Percentiles rank a stretch among this genome's conserved stretches.
Evolutionary conservation across 1,140 invertebrate genomes (phyloP).

Genomic region (Pogonomyrmex barbatus): DNA sequence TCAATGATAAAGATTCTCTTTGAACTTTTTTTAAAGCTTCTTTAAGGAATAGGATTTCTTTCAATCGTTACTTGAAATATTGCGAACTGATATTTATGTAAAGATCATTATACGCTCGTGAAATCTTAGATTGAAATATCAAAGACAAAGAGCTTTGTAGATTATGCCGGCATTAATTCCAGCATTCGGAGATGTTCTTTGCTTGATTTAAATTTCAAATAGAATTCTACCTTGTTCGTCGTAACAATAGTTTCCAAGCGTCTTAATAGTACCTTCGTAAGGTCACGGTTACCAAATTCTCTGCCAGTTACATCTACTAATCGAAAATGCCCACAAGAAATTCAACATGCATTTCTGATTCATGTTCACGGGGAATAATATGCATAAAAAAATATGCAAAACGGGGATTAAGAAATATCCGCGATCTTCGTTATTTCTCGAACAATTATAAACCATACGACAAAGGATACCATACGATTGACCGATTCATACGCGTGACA

Average conservation of each 20-base stretch:
- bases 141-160: constrained; percentile 36
- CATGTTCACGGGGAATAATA: neutral
- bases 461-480: constrained; percentile 6
- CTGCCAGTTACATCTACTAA: constrained; percentile 17
- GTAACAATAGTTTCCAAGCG: constrained; percentile 46
- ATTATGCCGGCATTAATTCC: constrained; percentile 37
- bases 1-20: neutral
- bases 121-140: constrained; percentile 41
- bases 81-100: neutral
- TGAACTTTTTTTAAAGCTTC: neutral
- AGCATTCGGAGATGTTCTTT: constrained; percentile 11
- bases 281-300: constrained; percentile 51
- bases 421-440: neutral
- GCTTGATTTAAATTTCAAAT: constrained; percentile 60
- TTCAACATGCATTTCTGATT: neutral
- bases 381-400: neutral
- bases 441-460: constrained; percentile 5
- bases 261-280: constrained; percentile 10
- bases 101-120: constrained; percentile 3
- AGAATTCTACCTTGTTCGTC: constrained; percentile 21
- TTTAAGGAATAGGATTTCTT: neutral
- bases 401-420: neutral
- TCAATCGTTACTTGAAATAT: neutral
- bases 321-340: constrained; percentile 1
- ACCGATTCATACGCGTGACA: constrained; percentile 37